Evolutionary conservation across 2,797 vertebrate species (phyloP).

Genomic region (Glyptemys insculpta): DNA sequence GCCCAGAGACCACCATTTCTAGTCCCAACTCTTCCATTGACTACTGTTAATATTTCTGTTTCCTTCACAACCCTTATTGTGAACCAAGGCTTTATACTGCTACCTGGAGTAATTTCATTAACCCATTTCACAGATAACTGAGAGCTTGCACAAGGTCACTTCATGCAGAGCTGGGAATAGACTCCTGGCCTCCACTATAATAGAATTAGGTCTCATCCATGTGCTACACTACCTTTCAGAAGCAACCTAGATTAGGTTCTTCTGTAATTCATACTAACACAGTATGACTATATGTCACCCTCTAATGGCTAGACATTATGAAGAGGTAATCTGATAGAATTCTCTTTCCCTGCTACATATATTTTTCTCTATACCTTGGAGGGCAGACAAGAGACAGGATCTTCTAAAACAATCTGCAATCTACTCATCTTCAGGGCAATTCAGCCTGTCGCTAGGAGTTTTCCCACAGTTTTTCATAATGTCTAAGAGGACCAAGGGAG

Average conservation of each 20-base stretch:
- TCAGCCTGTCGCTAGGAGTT: neutral
- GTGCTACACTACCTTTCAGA: neutral
- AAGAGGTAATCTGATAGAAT: neutral
- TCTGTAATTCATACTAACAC: neutral
- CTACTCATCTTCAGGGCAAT: neutral
- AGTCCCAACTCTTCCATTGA: neutral
- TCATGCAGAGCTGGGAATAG: neutral
- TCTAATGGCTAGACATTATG: neutral
- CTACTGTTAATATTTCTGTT: neutral
- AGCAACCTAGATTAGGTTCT: neutral
- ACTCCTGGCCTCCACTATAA: neutral
- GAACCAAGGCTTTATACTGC: neutral
- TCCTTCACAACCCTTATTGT: neutral
- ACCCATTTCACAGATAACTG: neutral
- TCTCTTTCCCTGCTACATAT: neutral
- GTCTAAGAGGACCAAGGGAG: fast-evolving
- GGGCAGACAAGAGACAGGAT: neutral
- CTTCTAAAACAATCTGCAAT: neutral
- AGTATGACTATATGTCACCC: neutral
- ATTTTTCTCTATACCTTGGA: neutral
- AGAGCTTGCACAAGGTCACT: neutral
- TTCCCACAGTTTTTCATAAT: neutral
- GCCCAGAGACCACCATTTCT: neutral
- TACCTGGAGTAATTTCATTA: neutral
- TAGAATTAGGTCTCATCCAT: neutral